Evolutionary conservation across 2,888 invertebrate species (phyloP), one percentile per base, ranked within the genome.

Genomic region (Coelogynopora nodosa): DNA sequence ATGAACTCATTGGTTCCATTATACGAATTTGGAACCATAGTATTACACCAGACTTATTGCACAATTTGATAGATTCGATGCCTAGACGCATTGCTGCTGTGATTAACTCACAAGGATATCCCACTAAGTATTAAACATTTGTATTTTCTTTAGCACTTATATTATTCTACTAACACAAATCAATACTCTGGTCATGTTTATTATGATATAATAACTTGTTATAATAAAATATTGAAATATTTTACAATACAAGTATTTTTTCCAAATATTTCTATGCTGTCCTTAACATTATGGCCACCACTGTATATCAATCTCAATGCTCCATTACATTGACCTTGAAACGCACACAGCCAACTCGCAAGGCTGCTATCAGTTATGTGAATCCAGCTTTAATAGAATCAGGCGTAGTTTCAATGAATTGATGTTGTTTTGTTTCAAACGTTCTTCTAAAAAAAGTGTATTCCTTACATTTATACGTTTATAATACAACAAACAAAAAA

Each of bases 41-140:
- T n/a, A 80, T 80, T 80, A 80, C 80, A 80, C 80, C 80, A n/a
- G 80, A 80, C 80, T 23, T 27, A 80, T 80, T 80, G 80, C 80
- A 80, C 29, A 80, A 80, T 5, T n/a, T 80, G 80, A 80, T 80
- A 80, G 80, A 80, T n/a, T 80, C 80, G 80, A 80, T 80, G 80
- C 80, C 80, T 80, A 26, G 80, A 10, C 26, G 80, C 27, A 80
- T 80, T 80, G 80, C 2, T 5, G 80, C 80, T 10, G 80, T 80
- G 5, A 80, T 80, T 27, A 80, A 80, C 2, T 2, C 80, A 5
- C 2, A 80, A 27, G 80, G 26, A 26, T 80, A 10, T 80, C 80
- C 80, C 80, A 80, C 80, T 29, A 80, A 80, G 29, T 80, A 80
- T 29, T 80, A 80, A 80, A 26, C 26, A 27, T 80, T 80, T 80